These are phyloP conservation scores for Mionectes macconnelli DNA, from an alignment of 2,113 vertebrate species.

Conservation along the genomic window DNA sequence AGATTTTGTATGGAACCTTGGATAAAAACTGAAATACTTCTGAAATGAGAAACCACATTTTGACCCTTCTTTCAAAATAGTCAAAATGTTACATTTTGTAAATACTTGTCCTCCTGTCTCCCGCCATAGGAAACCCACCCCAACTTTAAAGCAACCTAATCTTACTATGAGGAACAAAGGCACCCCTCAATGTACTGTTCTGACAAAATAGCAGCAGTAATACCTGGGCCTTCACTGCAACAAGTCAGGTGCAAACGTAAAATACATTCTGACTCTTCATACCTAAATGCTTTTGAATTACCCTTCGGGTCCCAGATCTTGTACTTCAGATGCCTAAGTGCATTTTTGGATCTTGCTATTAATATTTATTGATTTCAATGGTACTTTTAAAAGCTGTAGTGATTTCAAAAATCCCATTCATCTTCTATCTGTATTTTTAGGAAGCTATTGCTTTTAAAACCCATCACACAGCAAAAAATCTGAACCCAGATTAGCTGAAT, in stretches of 20 bases:
- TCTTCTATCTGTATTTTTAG: conserved; percentile 4
- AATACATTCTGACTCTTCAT: not conserved
- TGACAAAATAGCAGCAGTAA: not conserved
- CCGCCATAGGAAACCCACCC: not conserved
- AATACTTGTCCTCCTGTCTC: not conserved
- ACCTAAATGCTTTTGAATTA: not conserved
- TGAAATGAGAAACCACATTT: not conserved
- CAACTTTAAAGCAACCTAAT: not conserved
- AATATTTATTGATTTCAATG: conserved; percentile 39
- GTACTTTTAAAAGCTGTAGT: not conserved
- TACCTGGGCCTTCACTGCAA: not conserved
- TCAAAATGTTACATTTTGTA: not conserved
- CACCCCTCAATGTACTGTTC: not conserved
- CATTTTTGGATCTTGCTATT: conserved; percentile 17
- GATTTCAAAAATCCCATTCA: not conserved
- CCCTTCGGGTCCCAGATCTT: not conserved
- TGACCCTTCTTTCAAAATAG: not conserved
- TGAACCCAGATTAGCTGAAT: not conserved
- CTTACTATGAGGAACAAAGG: not conserved
- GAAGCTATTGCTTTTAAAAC: conserved; percentile 27
- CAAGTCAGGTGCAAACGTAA: not conserved
- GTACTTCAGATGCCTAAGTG: conserved; percentile 3
- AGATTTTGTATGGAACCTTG: not conserved
- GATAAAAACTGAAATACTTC: not conserved
- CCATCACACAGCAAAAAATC: not conserved